These are phyloP conservation scores for Porites cylindrica DNA, from an alignment of 92 coral and sea anemone genomes.

Conservation along the genomic window DNA sequence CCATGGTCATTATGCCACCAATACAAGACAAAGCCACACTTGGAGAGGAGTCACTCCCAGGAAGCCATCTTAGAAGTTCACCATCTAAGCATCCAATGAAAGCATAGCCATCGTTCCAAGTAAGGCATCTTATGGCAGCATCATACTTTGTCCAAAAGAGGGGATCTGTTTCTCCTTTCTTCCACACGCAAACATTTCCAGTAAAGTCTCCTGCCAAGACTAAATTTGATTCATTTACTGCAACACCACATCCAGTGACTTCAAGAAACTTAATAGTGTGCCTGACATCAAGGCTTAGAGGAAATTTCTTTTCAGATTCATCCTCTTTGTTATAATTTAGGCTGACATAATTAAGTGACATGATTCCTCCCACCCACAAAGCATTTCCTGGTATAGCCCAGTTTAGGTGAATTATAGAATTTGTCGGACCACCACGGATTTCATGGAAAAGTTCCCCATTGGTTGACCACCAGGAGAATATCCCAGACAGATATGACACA, in stretches of 20 bases:
- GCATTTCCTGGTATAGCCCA: conserved; percentile 76
- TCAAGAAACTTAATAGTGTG: conserved; percentile 74
- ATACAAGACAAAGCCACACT: conserved; percentile 58
- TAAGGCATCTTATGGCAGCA: conserved; percentile 71
- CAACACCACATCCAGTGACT: conserved; percentile 91
- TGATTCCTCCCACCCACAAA: conserved; percentile 89
- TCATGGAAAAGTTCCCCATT: conserved; percentile 80
- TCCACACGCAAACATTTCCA: conserved; percentile 83
- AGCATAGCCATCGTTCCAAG: conserved; percentile 71
- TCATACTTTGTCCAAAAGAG: conserved; percentile 59
- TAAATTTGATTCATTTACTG: conserved; percentile 54
- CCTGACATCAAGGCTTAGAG: conserved; percentile 47
- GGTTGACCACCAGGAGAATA: conserved; percentile 87
- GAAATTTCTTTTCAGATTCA: conserved; percentile 34
- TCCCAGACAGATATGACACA: conserved; percentile 81
- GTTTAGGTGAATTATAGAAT: conserved; percentile 76
- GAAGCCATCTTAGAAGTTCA: conserved; percentile 70
- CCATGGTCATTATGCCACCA: conserved; percentile 76
- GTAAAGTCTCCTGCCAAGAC: conserved; percentile 86
- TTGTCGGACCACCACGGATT: conserved; percentile 77
- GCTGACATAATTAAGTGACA: conserved; percentile 76
- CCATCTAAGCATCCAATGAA: conserved; percentile 86
- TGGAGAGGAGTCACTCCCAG: conserved; percentile 31
- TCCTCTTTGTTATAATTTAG: conserved; percentile 44
- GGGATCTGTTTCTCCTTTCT: conserved; percentile 63